A percentile compares a stretch with the other conserved stretches of the same genome.
phyloP scores from a whole-genome alignment of 2,888 invertebrate species.

The Baronia brevicornis region DNA sequence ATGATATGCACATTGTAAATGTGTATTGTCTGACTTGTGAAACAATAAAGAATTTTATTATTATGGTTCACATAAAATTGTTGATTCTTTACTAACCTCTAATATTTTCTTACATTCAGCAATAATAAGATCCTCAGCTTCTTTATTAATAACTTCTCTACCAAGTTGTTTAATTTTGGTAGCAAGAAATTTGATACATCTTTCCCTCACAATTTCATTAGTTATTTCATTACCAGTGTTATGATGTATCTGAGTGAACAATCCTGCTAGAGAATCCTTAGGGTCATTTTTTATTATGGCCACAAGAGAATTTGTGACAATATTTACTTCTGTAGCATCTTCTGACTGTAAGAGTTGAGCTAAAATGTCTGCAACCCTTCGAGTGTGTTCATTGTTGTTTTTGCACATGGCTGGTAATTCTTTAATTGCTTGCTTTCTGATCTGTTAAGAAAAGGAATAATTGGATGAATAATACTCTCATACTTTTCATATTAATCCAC shows the following conservation, averaged over 20 bases:
- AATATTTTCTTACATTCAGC: conserved; percentile 90
- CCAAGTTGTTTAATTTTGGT: conserved; percentile 87
- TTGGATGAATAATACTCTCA: background rate
- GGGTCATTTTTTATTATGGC: conserved; percentile 85
- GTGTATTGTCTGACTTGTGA: no score
- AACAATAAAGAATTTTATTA: background rate
- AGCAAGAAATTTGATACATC: conserved; percentile 91
- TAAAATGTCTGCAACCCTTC: conserved; percentile 92
- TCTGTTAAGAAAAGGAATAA: conserved; percentile 80
- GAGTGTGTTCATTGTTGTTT: conserved; percentile 87
- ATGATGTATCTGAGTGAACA: conserved; percentile 75
- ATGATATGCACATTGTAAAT: no score
- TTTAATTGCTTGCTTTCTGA: conserved; percentile 95
- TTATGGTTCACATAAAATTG: background rate
- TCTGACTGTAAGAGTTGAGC: conserved; percentile 93
- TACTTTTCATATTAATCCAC: background rate
- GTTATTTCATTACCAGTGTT: conserved; percentile 68
- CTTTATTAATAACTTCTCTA: conserved; percentile 85
- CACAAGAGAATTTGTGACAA: conserved; percentile 88
- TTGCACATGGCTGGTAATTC: conserved; percentile 91
- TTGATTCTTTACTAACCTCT: conserved; percentile 69
- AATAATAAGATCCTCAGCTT: conserved; percentile 89
- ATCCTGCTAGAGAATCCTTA: conserved; percentile 74
- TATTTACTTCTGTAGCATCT: conserved; percentile 87
- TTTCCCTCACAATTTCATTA: conserved; percentile 85